These are phyloP conservation scores for Plectus sambesii DNA, from an alignment of 1,140 invertebrate species.

Conservation along the genomic window DNA sequence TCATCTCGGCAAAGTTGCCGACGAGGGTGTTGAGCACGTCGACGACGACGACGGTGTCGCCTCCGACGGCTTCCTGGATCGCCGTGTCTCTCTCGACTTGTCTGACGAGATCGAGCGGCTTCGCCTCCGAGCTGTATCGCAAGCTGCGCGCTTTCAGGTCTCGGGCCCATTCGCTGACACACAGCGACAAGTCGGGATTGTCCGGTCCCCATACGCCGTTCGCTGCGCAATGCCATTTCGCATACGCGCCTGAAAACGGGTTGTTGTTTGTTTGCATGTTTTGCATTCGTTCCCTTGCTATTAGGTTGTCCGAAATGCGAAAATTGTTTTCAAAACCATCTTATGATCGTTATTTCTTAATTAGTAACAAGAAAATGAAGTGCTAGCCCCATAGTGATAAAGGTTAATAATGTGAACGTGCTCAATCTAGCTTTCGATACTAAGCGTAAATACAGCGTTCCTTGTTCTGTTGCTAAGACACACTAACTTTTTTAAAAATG, in stretches of 20 bases:
- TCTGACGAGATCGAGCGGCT: constrained; percentile 1
- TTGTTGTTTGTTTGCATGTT: constrained; percentile 1
- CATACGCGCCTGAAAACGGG: constrained; percentile 2
- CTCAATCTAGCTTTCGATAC: too few relatives aligned
- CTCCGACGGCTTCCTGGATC: not conserved
- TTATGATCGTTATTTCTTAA: too few relatives aligned
- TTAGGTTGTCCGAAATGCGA: too few relatives aligned
- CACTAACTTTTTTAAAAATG: too few relatives aligned
- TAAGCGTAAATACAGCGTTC: too few relatives aligned
- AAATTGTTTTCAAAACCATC: too few relatives aligned
- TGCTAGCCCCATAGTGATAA: too few relatives aligned
- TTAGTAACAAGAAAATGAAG: too few relatives aligned
- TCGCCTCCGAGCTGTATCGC: constrained; percentile 4
- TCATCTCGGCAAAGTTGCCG: constrained; percentile 2
- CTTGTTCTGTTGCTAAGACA: too few relatives aligned
- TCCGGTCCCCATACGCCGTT: constrained; percentile 3
- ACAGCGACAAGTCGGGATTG: constrained; percentile 2
- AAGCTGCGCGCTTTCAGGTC: constrained; percentile 5
- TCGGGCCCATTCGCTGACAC: constrained; percentile 5
- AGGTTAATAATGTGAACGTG: too few relatives aligned
- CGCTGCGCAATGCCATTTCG: constrained; percentile 6
- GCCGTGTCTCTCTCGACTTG: constrained; percentile 4
- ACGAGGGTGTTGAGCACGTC: constrained; percentile 3
- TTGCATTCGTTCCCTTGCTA: too few relatives aligned
- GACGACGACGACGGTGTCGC: constrained; percentile 2